Evolutionary conservation across 2,888 invertebrate species (phyloP).

Genomic region (Sipunculus nudus): DNA sequence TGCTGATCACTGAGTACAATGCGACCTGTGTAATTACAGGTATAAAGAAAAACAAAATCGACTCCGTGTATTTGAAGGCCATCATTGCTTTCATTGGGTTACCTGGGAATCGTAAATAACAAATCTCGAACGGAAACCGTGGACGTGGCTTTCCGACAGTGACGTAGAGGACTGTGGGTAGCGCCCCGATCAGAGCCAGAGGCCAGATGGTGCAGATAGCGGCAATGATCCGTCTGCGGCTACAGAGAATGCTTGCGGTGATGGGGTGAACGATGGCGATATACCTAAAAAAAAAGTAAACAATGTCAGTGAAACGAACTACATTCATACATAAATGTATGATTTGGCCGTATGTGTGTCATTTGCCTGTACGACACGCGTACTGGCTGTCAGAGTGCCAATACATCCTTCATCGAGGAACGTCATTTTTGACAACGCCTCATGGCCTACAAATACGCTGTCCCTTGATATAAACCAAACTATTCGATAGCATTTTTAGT

Average conservation of each 20-base stretch:
- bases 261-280: conserved; percentile 67
- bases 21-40: conserved; percentile 63
- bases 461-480: too few relatives aligned
- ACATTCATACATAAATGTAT: too few relatives aligned
- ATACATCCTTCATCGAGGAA: too few relatives aligned
- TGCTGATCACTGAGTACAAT: conserved; percentile 60
- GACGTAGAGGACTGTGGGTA: conserved; percentile 62
- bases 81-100: conserved; percentile 45
- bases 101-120: conserved; percentile 54
- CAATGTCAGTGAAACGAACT: too few relatives aligned
- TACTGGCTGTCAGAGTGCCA: too few relatives aligned
- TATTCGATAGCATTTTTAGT: too few relatives aligned
- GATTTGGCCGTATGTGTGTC: too few relatives aligned
- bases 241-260: conserved; percentile 65
- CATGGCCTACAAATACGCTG: too few relatives aligned
- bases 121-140: conserved; percentile 49
- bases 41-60: conserved; percentile 61
- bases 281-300: conserved; percentile 65
- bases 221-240: conserved; percentile 57
- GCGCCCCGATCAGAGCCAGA: conserved; percentile 53
- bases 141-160: conserved; percentile 47
- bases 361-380: too few relatives aligned
- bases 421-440: too few relatives aligned
- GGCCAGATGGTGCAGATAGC: conserved; percentile 65
- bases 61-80: conserved; percentile 61